Evolutionary conservation across 2,113 vertebrate species (phyloP).

Genomic region (Phalacrocorax aristotelis): DNA sequence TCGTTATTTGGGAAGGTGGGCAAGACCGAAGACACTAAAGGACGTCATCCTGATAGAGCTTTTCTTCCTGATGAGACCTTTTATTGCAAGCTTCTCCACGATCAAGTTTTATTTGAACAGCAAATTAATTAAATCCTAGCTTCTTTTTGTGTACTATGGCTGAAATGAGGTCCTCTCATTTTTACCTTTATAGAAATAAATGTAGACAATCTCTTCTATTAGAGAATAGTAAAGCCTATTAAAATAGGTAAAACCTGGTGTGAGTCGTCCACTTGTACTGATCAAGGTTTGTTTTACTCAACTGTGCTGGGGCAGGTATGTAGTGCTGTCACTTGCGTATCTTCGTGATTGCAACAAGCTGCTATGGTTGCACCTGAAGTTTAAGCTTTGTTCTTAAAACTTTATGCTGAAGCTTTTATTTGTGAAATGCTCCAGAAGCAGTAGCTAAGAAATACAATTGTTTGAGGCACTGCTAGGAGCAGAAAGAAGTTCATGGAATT

Average conservation of each 20-base stretch:
- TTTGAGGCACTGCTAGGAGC: not conserved
- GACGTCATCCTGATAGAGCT: not conserved
- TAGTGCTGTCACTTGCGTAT: not conserved
- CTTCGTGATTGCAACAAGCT: not conserved
- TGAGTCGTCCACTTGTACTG: not conserved
- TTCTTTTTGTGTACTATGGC: not conserved
- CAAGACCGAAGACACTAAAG: not conserved
- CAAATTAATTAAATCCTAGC: not conserved
- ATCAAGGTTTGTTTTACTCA: not conserved
- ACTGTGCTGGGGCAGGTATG: not conserved
- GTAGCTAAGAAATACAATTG: not conserved
- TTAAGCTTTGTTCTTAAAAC: not conserved
- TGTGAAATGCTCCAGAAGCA: not conserved
- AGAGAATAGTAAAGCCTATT: not conserved
- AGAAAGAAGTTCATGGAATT: not conserved
- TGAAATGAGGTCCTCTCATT: not conserved
- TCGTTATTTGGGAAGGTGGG: not conserved
- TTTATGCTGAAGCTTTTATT: not conserved
- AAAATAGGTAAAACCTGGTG: not conserved
- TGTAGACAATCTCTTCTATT: not conserved
- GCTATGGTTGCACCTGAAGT: not conserved
- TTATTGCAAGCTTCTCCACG: not conserved
- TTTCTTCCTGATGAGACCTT: not conserved
- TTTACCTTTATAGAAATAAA: not conserved
- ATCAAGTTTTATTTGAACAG: not conserved